Conservation (phyloP, 2,113 vertebrate species). For the Salvelinus fontinalis region DNA sequence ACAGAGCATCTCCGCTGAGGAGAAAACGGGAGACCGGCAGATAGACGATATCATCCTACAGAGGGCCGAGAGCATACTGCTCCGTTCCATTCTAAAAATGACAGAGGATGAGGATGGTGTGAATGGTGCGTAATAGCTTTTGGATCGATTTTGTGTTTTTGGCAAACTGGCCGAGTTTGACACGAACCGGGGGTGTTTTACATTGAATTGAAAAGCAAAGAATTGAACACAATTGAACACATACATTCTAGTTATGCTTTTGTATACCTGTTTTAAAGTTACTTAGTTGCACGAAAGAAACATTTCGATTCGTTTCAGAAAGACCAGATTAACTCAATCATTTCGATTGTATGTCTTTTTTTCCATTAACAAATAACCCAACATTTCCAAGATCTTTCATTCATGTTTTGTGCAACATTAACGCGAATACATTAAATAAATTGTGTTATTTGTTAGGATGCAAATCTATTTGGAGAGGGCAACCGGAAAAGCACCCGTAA, state of each 20-base stretch:
- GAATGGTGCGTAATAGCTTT: slow-evolving; percentile 70
- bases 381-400: too few species aligned
- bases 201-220: too few species aligned
- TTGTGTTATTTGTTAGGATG: background rate
- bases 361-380: too few species aligned
- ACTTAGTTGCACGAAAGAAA: too few species aligned
- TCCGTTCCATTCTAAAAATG: slow-evolving; percentile 77
- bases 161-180: too few species aligned
- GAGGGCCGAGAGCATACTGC: slow-evolving; percentile 73
- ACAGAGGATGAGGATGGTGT: slow-evolving; percentile 71
- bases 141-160: background rate
- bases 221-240: too few species aligned
- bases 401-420: background rate
- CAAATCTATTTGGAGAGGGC: background rate
- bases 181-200: too few species aligned
- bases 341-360: too few species aligned
- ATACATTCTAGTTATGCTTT: too few species aligned
- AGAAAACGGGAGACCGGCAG: slow-evolving; percentile 55
- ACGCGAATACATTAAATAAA: background rate
- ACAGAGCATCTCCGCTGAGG: slow-evolving; percentile 64
- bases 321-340: too few species aligned
- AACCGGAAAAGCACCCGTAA: background rate
- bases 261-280: background rate
- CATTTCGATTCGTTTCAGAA: too few species aligned
- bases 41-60: slow-evolving; percentile 75